These are phyloP conservation scores for Chrysomela aeneicollis DNA, from an alignment of 2,888 invertebrate genomes.

Conservation along the genomic window DNA sequence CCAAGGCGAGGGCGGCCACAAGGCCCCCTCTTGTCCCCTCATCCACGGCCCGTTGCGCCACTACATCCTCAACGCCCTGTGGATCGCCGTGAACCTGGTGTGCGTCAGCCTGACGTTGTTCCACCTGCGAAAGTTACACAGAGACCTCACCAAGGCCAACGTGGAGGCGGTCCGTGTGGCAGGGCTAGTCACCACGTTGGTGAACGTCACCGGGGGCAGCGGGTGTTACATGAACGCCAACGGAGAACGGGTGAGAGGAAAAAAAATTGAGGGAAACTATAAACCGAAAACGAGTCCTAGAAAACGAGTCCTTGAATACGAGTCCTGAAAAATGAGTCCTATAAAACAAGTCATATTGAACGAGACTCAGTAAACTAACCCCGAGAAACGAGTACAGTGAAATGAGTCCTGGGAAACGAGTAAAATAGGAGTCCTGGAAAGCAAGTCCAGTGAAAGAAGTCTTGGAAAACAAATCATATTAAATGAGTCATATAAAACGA, in stretches of 20 bases:
- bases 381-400: no score
- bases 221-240: conserved; percentile 58
- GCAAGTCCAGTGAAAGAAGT: no score
- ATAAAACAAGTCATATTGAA: no score
- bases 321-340: no score
- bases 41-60: conserved; percentile 88
- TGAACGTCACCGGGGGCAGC: conserved; percentile 78
- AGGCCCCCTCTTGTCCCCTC: conserved; percentile 84
- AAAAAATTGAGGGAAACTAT: background rate
- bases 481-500: no score
- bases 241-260: conserved; percentile 42
- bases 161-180: conserved; percentile 85
- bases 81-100: conserved; percentile 88
- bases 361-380: no score
- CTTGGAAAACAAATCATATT: no score
- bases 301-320: no score
- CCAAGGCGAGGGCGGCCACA: conserved; percentile 78
- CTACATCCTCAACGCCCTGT: conserved; percentile 88
- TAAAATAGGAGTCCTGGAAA: no score
- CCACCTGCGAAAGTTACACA: conserved; percentile 82
- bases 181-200: conserved; percentile 82
- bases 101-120: conserved; percentile 85
- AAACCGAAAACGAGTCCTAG: no score
- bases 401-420: no score
- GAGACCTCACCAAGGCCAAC: conserved; percentile 83